Conservation (phyloP, 2,888 invertebrate genomes). For the Drosophila sordidula region DNA sequence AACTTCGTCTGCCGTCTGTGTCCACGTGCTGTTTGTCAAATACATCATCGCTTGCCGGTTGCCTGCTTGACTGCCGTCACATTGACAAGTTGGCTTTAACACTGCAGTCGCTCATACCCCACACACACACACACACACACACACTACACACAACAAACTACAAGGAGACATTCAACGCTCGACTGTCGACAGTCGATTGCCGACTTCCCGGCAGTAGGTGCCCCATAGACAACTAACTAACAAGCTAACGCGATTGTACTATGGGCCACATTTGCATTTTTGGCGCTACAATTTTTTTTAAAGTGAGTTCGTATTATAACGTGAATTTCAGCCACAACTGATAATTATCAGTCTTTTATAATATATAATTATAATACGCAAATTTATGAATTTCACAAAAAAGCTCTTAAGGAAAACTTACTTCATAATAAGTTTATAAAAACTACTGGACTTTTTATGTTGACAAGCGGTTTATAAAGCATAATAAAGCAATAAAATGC, state of each 20-base stretch:
- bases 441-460: no score
- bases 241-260: conserved; percentile 43
- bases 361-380: no score
- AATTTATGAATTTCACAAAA: no score
- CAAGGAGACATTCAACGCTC: conserved; percentile 19
- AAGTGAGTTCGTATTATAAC: no score
- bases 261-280: background rate
- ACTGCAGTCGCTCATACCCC: conserved; percentile 32
- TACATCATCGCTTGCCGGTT: conserved; percentile 77
- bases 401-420: no score
- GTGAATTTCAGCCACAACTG: no score
- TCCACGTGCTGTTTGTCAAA: conserved; percentile 75
- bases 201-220: conserved; percentile 35
- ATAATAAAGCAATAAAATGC: no score
- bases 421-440: no score
- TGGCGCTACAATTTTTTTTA: no score
- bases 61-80: conserved; percentile 72
- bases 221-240: conserved; percentile 49
- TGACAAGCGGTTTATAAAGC: no score
- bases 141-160: background rate
- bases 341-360: no score
- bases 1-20: conserved; percentile 16
- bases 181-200: conserved; percentile 33
- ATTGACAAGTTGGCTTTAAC: conserved; percentile 78
- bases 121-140: background rate